These are phyloP conservation scores for Scolopax bukidnonensis DNA, from an alignment of 2,797 vertebrate genomes.

Conservation along the genomic window DNA sequence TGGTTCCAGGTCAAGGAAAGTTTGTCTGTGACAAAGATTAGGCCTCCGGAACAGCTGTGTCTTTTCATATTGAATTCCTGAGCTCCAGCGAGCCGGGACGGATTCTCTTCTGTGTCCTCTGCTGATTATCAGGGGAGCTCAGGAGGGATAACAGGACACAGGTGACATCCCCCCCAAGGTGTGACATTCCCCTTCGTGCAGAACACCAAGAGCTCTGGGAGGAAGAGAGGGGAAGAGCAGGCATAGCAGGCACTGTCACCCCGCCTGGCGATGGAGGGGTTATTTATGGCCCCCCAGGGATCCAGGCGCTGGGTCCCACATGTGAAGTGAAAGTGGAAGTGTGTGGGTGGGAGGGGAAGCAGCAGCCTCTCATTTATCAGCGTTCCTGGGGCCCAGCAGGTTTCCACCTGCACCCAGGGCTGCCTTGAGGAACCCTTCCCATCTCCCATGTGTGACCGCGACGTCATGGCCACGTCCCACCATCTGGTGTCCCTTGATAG, in stretches of 20 bases:
- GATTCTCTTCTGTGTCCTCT: not conserved
- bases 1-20: conserved; percentile 41
- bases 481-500: fast-evolving
- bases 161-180: not conserved
- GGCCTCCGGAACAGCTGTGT: not conserved
- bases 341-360: conserved; percentile 65
- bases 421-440: not conserved
- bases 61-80: conserved; percentile 54
- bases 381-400: not conserved
- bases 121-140: fast-evolving
- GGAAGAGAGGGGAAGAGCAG: not conserved
- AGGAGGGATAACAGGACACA: not conserved
- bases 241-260: not conserved
- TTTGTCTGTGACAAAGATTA: not conserved
- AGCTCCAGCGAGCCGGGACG: not conserved
- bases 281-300: conserved; percentile 43
- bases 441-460: not conserved
- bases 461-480: fast-evolving
- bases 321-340: conserved; percentile 63
- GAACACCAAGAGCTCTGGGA: not conserved
- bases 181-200: not conserved
- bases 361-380: conserved; percentile 20
- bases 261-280: not conserved
- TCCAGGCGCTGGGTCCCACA: conserved; percentile 40
- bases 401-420: not conserved